phyloP scores from a whole-genome alignment of 2,888 invertebrate genomes.

The Cheilosia vulpina region DNA sequence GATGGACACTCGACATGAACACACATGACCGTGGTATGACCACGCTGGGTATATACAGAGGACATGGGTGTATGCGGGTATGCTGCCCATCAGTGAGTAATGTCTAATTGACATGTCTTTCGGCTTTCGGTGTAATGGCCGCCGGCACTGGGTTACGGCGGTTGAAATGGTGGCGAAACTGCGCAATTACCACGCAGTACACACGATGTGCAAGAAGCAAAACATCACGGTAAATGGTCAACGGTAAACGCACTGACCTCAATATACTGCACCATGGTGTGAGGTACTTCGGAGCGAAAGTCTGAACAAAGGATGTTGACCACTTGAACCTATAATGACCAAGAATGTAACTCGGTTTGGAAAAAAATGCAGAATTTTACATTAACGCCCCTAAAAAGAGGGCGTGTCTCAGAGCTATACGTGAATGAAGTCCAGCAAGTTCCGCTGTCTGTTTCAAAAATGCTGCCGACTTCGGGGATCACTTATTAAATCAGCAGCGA shows the following conservation, averaged over 20 bases:
- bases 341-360: too few species aligned
- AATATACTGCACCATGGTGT: background rate
- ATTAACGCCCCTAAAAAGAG: too few species aligned
- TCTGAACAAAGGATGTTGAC: too few species aligned
- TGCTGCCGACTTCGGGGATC: too few species aligned
- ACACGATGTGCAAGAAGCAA: background rate
- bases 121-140: background rate
- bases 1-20: conserved; percentile 52
- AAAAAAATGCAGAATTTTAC: too few species aligned
- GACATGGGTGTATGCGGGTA: conserved; percentile 13
- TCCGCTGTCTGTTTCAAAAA: too few species aligned
- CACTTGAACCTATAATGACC: too few species aligned
- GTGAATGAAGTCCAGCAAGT: too few species aligned
- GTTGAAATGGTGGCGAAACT: conserved; percentile 4
- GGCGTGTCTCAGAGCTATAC: too few species aligned
- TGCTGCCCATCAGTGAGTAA: conserved; percentile 30
- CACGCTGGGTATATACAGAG: background rate
- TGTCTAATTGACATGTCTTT: conserved; percentile 40
- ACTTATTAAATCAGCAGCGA: too few species aligned
- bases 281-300: too few species aligned
- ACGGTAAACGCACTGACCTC: background rate
- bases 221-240: background rate
- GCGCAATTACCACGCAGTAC: background rate
- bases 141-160: conserved; percentile 16
- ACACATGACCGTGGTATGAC: conserved; percentile 49